phyloP scores from a whole-genome alignment of 1,140 invertebrate genomes.

The Drosophila parvula region DNA sequence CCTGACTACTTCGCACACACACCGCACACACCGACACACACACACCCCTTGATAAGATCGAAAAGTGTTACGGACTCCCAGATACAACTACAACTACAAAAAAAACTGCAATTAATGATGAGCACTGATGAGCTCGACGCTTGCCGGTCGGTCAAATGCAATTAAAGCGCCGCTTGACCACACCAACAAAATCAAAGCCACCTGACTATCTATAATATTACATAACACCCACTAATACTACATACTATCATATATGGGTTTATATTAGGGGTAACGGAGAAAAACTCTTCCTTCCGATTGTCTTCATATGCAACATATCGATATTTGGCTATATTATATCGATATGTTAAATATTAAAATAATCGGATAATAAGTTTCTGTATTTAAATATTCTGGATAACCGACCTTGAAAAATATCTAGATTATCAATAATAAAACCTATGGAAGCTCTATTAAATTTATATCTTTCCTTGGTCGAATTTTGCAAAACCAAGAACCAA shows the following conservation, averaged over 20 bases:
- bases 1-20: constrained; percentile 64
- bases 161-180: constrained; percentile 63
- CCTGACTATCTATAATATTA: constrained; percentile 21
- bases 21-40: constrained; percentile 10
- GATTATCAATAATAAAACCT: not conserved
- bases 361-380: no score
- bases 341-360: no score
- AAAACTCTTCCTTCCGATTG: not conserved
- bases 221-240: constrained; percentile 4
- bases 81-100: constrained; percentile 27
- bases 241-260: not conserved
- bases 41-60: constrained; percentile 57
- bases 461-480: not conserved
- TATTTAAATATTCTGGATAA: no score
- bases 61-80: constrained; percentile 54
- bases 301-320: no score
- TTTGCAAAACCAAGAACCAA: not conserved
- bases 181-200: constrained; percentile 30
- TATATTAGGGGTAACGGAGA: not conserved
- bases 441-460: not conserved
- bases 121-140: constrained; percentile 40
- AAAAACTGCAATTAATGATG: constrained; percentile 64
- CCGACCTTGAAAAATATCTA: no score
- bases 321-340: no score
- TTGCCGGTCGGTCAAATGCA: constrained; percentile 65